phyloP scores from a whole-genome alignment of 2,113 vertebrate species.

The Aphyosemion australe region DNA sequence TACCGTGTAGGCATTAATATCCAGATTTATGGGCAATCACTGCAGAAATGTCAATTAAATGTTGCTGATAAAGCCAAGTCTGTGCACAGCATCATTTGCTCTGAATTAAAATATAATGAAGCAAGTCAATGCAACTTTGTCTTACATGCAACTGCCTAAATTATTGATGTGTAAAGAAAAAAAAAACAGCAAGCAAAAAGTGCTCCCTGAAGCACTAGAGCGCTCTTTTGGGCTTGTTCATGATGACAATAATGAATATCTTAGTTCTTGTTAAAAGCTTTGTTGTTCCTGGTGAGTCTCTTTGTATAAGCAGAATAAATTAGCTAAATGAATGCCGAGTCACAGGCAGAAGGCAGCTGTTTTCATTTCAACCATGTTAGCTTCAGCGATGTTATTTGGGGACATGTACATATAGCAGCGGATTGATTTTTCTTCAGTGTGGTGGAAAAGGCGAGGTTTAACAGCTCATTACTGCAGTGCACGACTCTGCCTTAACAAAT shows the following conservation, averaged over 20 bases:
- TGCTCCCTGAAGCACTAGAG: constrained; percentile 66
- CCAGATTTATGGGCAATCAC: constrained; percentile 54
- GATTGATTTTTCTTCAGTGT: constrained; percentile 48
- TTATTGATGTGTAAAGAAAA: constrained; percentile 71
- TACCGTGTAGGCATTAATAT: constrained; percentile 20
- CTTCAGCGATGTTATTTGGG: constrained; percentile 30
- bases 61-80: constrained; percentile 47
- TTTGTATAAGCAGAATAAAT: constrained; percentile 23
- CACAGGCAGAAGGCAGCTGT: constrained; percentile 24
- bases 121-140: constrained; percentile 77
- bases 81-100: constrained; percentile 68
- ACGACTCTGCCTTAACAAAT: constrained; percentile 45
- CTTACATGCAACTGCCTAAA: constrained; percentile 77
- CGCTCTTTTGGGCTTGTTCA: constrained; percentile 62
- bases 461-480: constrained; percentile 58
- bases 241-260: constrained; percentile 72
- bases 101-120: constrained; percentile 81
- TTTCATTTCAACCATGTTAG: constrained; percentile 27
- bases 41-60: constrained; percentile 45
- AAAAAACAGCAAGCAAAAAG: constrained; percentile 63
- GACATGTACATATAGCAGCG: constrained; percentile 36
- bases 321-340: constrained; percentile 32
- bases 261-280: constrained; percentile 73
- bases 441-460: constrained; percentile 55
- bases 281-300: constrained; percentile 56